Evolutionary conservation across 2,113 vertebrate genomes (phyloP), one percentile per base, ranked within the genome.

Genomic region (Calyptommatus sinebrachiatus): DNA sequence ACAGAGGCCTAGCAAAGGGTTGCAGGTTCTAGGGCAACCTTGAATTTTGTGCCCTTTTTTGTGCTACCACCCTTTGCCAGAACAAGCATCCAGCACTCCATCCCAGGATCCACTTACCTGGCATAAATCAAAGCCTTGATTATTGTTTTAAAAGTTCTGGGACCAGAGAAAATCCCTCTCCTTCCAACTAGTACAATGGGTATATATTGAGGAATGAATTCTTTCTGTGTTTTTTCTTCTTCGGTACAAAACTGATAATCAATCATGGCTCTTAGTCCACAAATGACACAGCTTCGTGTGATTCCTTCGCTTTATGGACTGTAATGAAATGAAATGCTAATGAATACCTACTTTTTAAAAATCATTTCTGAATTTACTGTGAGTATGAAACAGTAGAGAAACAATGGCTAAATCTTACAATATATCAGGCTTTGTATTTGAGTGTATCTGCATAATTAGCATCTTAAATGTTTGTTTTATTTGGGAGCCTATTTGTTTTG

Each of bases 401-500:
- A 1, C 11, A 60, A 8, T 73, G 80, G 86, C 88, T 86, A 68
- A 22, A 3, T 81, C 57, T 41, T 86, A 28, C 89, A 88, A 86
- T 24, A 53, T 41, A 10, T 77, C 74, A 22, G 82, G 65, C 53
- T 6, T 46, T 86, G 73, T 61, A n/a, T 81, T 72, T 80, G 41
- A 80, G 69, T 6, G 66, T 8, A 80, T 80, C 69, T 61, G 35
- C 22, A 77, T 68, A 65, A 65, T 72, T 8, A 62, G 24, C 28
- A 88, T 50, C n/a, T 41, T 8, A 76, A 71, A 83, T 70, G 0
- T 60, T 61, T 69, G 18, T 7, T 87, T 84, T 90, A 73, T 80
- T 79, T 80, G 28, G 62, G 70, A 35, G 60, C 79, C 78, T 74
- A 20, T 81, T 90, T 90, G 79, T 84, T 84, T 29, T 73, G 29